Percentiles rank a stretch among this genome's conserved stretches.
These are phyloP conservation scores for Oryzias melastigma DNA, from an alignment of 2,113 vertebrate species.

Conservation along the genomic window DNA sequence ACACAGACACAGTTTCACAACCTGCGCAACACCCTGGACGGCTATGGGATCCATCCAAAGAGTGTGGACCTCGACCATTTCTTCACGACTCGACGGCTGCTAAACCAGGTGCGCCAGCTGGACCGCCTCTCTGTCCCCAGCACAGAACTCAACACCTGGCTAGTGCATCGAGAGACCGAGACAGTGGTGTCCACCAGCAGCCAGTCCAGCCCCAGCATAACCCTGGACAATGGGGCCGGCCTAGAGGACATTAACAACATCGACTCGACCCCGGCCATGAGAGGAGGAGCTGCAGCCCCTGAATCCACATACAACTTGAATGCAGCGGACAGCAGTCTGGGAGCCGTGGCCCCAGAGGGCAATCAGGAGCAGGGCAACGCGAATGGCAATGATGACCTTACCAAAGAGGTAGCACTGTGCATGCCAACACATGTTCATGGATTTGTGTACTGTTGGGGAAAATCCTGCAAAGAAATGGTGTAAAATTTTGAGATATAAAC, in stretches of 20 bases:
- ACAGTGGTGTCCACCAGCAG: slow-evolving; percentile 85
- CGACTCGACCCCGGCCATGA: slow-evolving; percentile 82
- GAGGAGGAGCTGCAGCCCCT: slow-evolving; percentile 81
- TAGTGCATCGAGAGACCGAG: slow-evolving; percentile 94
- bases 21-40: slow-evolving; percentile 93
- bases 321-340: slow-evolving; percentile 85
- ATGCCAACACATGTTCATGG: too few relatives aligned
- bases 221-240: slow-evolving; percentile 84
- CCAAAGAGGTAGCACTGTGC: slow-evolving; percentile 86
- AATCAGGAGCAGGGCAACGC: slow-evolving; percentile 79
- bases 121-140: slow-evolving; percentile 91
- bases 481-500: too few relatives aligned
- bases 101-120: slow-evolving; percentile 93
- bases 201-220: slow-evolving; percentile 80
- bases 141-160: slow-evolving; percentile 91
- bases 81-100: slow-evolving; percentile 87
- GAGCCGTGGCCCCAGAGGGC: slow-evolving; percentile 88
- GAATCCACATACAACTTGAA: slow-evolving; percentile 87
- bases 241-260: slow-evolving; percentile 85
- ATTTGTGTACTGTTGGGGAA: too few relatives aligned
- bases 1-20: slow-evolving; percentile 99
- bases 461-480: too few relatives aligned
- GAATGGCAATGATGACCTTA: slow-evolving; percentile 81
- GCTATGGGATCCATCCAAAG: slow-evolving; percentile 97
- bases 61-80: slow-evolving; percentile 95